Percentiles rank a stretch among this genome's conserved stretches.
Evolutionary conservation across 2,113 vertebrate genomes (phyloP).

Genomic region (Theristicus caerulescens): DNA sequence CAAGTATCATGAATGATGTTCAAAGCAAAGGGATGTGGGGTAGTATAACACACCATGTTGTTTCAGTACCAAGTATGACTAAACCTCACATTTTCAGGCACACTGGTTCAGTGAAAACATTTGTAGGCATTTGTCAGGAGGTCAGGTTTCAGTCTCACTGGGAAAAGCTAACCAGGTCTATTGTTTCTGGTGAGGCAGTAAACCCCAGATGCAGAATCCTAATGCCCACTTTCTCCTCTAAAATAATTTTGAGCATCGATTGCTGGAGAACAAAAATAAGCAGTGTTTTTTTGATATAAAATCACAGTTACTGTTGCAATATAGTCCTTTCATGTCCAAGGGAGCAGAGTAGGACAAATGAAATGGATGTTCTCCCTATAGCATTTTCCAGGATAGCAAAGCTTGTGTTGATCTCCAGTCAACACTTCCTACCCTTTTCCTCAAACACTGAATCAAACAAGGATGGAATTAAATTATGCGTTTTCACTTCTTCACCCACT

Average conservation of each 20-base stretch:
- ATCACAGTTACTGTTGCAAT: neutral
- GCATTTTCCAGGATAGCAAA: neutral
- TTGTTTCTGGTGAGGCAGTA: neutral
- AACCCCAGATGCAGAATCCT: neutral
- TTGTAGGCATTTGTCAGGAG: neutral
- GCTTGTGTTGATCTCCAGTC: neutral
- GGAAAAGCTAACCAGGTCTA: neutral
- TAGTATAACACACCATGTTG: neutral
- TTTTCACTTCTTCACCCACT: constrained; percentile 57
- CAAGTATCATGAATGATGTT: neutral
- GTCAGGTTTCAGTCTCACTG: neutral
- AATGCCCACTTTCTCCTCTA: neutral
- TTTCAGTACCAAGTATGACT: neutral
- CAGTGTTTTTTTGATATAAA: neutral
- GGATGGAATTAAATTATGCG: neutral
- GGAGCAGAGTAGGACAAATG: neutral
- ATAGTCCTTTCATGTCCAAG: neutral
- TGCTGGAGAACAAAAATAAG: neutral
- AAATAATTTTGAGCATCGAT: neutral
- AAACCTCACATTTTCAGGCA: neutral
- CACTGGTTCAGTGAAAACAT: neutral
- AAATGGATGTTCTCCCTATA: neutral
- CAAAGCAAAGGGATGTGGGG: neutral
- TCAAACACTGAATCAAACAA: constrained; percentile 38
- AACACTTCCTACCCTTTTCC: constrained; percentile 45